These are phyloP conservation scores for Protobothrops flavoviridis DNA, from an alignment of 2,113 vertebrate species.

Conservation along the genomic window DNA sequence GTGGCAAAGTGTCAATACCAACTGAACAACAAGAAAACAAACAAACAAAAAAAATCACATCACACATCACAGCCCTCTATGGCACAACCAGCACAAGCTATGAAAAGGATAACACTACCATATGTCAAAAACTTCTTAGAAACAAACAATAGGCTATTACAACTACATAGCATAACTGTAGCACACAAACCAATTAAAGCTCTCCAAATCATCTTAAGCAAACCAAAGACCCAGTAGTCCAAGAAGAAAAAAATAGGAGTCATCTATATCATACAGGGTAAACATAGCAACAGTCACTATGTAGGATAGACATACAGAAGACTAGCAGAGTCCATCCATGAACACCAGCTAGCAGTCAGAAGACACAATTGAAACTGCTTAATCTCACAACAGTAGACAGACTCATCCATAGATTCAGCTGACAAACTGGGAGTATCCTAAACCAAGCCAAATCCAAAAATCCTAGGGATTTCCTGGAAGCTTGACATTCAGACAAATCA, in stretches of 20 bases:
- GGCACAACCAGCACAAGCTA: not conserved
- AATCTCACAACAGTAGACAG: not conserved
- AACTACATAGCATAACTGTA: not conserved
- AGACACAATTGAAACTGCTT: not conserved
- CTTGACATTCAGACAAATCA: not conserved
- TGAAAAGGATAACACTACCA: not conserved
- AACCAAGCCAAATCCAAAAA: not conserved
- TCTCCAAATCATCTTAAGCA: not conserved
- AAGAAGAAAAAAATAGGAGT: not conserved
- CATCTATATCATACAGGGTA: not conserved
- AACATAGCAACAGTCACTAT: not conserved
- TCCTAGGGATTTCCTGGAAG: not conserved
- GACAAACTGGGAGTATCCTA: not conserved
- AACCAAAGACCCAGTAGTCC: not conserved
- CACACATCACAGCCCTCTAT: not conserved
- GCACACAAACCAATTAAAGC: not conserved
- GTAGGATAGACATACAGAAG: not conserved
- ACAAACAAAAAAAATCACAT: not conserved
- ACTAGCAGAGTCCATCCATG: not conserved
- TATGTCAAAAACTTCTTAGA: not conserved
- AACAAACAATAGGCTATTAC: not conserved
- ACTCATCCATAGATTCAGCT: not conserved
- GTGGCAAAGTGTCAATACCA: not conserved
- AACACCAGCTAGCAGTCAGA: not conserved
- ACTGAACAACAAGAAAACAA: not conserved